phyloP scores from a whole-genome alignment of 1,140 invertebrate species.

The Tetragnatha versicolor region DNA sequence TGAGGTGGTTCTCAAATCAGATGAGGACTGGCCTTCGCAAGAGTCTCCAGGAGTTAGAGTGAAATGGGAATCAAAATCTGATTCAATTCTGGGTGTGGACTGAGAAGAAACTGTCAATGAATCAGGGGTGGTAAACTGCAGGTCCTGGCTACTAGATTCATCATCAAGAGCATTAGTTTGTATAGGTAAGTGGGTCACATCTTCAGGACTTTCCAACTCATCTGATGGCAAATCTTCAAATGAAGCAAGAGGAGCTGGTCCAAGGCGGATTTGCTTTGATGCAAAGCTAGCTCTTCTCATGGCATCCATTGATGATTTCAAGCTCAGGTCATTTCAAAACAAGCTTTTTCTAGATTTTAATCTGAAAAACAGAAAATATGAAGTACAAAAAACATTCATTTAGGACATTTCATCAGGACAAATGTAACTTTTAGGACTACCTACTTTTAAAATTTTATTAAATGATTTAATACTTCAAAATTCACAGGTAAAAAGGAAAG shows the following conservation, averaged over 20 bases:
- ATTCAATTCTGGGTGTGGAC: constrained; percentile 53
- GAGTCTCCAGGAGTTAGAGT: constrained; percentile 51
- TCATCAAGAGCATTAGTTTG: constrained; percentile 40
- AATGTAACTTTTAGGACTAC: not conserved
- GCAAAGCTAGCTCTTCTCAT: constrained; percentile 63
- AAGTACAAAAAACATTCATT: not conserved
- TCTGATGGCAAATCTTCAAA: constrained; percentile 85
- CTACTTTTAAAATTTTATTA: not conserved
- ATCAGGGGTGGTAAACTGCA: constrained; percentile 47
- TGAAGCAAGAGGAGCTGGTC: constrained; percentile 89
- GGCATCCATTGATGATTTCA: constrained; percentile 39
- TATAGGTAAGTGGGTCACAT: constrained; percentile 53
- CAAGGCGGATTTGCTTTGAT: constrained; percentile 71
- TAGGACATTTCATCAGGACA: not conserved
- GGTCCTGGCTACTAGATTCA: constrained; percentile 36
- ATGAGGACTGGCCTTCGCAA: constrained; percentile 7
- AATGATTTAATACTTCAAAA: not conserved
- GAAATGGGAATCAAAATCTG: constrained; percentile 53
- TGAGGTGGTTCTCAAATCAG: constrained; percentile 35
- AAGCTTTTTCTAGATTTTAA: too few species aligned
- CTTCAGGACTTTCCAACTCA: constrained; percentile 73
- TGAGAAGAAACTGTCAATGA: constrained; percentile 48
- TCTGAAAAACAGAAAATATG: not conserved
- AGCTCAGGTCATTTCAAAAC: too few species aligned
- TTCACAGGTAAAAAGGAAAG: not conserved